Base-by-base conservation (phyloP, 2,888 invertebrate species). In the Lordiphosa fenestrarum region DNA sequence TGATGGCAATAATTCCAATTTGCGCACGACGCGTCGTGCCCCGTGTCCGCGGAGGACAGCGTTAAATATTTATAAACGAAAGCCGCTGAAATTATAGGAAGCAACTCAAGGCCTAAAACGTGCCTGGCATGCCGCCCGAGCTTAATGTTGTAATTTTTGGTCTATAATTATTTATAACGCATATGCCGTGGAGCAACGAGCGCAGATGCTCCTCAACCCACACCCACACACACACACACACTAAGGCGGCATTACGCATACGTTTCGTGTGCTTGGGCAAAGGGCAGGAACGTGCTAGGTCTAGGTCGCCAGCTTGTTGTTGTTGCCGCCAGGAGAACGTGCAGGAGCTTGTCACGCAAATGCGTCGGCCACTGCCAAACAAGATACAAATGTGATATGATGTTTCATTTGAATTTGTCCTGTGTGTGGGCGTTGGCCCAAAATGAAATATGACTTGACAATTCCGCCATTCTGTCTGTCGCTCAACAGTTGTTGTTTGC, bases 381-480 rank as follows among this genome's bases (percentile, higher is more conserved):
- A 38, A 51, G 47, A 60, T 63, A 70, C 72, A 76, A 73, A 76
- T 74, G 69, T 56, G 69, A 66, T 69, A 63, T 67, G 84, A 75
- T 64, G 49, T 83, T 80, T 75, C 70, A 77, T 83, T 80, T 67
- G 76, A 70, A 80, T 80, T 75, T 70, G 60, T 59, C 46, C 58
- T 25, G 33, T 46, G n/a, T n/a, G 58, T 68, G 62, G 77, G 84
- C 60, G 84, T 65, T 53, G 49, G 48, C 69, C 47, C 13, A 66
- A 69, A 81, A 69, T 77, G 81, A 77, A 84, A 77, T 81, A 84
- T 81, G 81, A 84, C 77, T 80, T 75, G 84, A 76, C 68, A 76
- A 51, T 59, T 63, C 50, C 52, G 44, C 61, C 65, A 44, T 64
- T 56, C 55, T 61, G 30, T 9, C 30, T 30, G 39, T 49, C 44